phyloP scores from a whole-genome alignment of 2,888 invertebrate genomes.

The Muschampia plurimacula region DNA sequence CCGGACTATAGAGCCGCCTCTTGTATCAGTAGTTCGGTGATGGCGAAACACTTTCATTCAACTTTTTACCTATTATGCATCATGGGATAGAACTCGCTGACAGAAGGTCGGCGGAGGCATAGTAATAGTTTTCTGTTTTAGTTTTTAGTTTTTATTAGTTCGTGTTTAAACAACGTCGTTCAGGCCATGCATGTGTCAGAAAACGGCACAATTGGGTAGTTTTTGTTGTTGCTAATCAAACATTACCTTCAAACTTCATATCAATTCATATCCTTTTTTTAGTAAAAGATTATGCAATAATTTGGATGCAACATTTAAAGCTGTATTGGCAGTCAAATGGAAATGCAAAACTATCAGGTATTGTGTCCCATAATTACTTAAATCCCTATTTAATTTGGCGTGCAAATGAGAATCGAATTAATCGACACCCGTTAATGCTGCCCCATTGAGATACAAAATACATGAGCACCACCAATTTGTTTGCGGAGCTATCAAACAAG shows the following conservation, averaged over 20 bases:
- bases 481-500: slow-evolving; percentile 51
- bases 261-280: neutral
- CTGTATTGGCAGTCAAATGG: neutral
- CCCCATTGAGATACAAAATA: slow-evolving; percentile 47
- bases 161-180: too few species aligned
- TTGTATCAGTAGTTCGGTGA: too few species aligned
- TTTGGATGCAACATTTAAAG: neutral
- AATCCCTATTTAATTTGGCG: slow-evolving; percentile 40
- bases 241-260: neutral
- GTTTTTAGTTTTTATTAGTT: too few species aligned
- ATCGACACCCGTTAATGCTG: slow-evolving; percentile 43
- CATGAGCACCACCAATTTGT: slow-evolving; percentile 51
- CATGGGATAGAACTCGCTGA: too few species aligned
- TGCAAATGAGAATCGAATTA: slow-evolving; percentile 50
- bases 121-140: too few species aligned
- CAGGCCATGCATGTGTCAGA: too few species aligned
- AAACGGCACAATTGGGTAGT: too few species aligned
- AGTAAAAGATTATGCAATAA: neutral
- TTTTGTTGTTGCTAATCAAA: too few species aligned
- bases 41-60: too few species aligned
- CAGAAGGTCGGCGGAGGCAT: too few species aligned
- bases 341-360: slow-evolving; percentile 32
- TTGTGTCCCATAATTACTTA: slow-evolving; percentile 28
- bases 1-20: too few species aligned
- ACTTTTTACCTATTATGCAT: too few species aligned